Evolutionary conservation across 2,888 invertebrate species (phyloP).

Genomic region (Pimpla rufipes): DNA sequence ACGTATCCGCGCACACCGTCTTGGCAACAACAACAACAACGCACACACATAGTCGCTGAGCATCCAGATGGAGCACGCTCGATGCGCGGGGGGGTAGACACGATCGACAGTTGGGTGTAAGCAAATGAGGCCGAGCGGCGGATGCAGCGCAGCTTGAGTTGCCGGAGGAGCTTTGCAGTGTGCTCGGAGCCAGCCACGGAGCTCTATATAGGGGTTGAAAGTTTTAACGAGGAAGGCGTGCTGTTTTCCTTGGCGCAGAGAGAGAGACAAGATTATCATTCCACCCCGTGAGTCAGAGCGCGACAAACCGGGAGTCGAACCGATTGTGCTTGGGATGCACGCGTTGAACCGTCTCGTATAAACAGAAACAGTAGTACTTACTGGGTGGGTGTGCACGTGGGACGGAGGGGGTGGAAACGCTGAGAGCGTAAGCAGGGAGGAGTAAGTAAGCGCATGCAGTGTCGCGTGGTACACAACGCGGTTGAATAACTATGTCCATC

Average conservation of each 20-base stretch:
- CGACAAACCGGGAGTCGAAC: slow-evolving; percentile 2
- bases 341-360: slow-evolving; percentile 52
- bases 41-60: neutral
- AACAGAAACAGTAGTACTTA: slow-evolving; percentile 55
- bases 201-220: slow-evolving; percentile 30
- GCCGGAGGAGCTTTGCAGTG: slow-evolving; percentile 14
- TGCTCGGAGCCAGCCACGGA: slow-evolving; percentile 9
- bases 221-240: slow-evolving; percentile 57
- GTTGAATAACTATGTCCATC: slow-evolving; percentile 36
- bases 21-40: neutral
- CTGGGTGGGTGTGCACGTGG: neutral
- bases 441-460: slow-evolving; percentile 28
- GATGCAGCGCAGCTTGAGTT: slow-evolving; percentile 7
- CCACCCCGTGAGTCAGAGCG: slow-evolving; percentile 14
- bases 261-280: slow-evolving; percentile 27
- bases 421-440: slow-evolving; percentile 5
- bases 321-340: slow-evolving; percentile 7
- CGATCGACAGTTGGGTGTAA: slow-evolving; percentile 15
- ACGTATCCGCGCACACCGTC: neutral
- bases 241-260: slow-evolving; percentile 29
- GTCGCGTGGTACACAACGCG: neutral
- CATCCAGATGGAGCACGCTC: neutral
- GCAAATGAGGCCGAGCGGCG: neutral
- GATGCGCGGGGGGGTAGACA: neutral
- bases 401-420: neutral